phyloP scores from a whole-genome alignment of 1,140 invertebrate genomes.

The Meloidogyne chitwoodi region DNA sequence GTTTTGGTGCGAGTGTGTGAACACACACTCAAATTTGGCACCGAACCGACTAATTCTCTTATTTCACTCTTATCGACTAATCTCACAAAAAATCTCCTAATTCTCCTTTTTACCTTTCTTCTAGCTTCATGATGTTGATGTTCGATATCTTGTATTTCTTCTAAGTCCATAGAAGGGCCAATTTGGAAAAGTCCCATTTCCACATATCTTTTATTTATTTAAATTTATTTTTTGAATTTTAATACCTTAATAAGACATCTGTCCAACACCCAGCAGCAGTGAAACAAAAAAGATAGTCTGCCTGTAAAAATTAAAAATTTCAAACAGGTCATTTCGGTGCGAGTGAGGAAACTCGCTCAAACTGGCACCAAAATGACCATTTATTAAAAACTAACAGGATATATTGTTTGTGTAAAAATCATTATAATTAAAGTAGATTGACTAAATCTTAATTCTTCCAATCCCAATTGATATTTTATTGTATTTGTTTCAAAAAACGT shows the following conservation, averaged over 20 bases:
- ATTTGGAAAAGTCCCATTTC: slow-evolving; percentile 57
- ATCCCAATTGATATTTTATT: slow-evolving; percentile 57
- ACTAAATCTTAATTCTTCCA: slow-evolving; percentile 49
- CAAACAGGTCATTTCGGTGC: no score
- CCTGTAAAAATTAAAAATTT: slow-evolving; percentile 2
- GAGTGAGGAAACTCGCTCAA: background rate
- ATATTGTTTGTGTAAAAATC: slow-evolving; percentile 59
- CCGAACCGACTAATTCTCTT: no score
- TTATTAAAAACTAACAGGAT: slow-evolving; percentile 30
- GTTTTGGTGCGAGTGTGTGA: no score
- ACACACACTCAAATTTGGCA: no score
- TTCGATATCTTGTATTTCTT: slow-evolving; percentile 11
- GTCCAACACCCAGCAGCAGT: slow-evolving; percentile 57
- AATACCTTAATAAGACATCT: slow-evolving; percentile 44
- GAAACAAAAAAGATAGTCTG: slow-evolving; percentile 56
- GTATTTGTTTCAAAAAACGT: slow-evolving; percentile 53
- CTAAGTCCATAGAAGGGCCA: slow-evolving; percentile 31
- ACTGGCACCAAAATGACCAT: background rate
- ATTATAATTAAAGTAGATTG: slow-evolving; percentile 51
- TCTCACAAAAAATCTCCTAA: background rate
- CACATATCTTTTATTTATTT: slow-evolving; percentile 37
- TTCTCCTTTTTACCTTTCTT: background rate
- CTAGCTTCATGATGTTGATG: background rate
- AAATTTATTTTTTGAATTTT: background rate
- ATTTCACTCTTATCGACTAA: no score